Evolutionary conservation across 2,888 invertebrate genomes (phyloP).

Genomic region (Pyrrhosoma nymphula): DNA sequence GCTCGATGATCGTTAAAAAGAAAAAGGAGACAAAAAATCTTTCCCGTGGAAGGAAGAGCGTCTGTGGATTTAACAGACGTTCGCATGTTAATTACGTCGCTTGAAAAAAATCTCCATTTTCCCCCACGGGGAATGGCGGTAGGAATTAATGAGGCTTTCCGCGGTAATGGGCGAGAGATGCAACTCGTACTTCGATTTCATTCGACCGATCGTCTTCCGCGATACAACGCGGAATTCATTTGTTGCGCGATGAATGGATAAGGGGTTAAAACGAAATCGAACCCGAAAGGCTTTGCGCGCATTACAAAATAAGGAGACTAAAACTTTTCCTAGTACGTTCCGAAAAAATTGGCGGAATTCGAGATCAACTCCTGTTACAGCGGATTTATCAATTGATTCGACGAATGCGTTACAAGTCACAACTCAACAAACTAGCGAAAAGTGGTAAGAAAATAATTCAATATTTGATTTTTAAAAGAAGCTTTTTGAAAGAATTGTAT

Average conservation of each 20-base stretch:
- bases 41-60: neutral
- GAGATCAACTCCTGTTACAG: too few relatives aligned
- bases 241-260: neutral
- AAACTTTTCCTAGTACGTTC: too few relatives aligned
- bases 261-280: neutral
- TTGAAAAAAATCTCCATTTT: neutral
- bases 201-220: neutral
- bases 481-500: too few relatives aligned
- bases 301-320: too few relatives aligned
- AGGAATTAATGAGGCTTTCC: neutral
- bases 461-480: too few relatives aligned
- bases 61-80: slow-evolving; percentile 16
- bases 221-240: neutral
- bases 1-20: neutral
- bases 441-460: too few relatives aligned
- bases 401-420: too few relatives aligned
- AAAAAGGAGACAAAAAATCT: neutral
- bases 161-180: neutral
- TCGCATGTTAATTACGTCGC: slow-evolving; percentile 31
- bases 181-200: neutral
- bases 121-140: neutral
- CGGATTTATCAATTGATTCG: too few relatives aligned
- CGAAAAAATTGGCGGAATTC: too few relatives aligned
- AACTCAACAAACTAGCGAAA: too few relatives aligned
- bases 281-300: too few relatives aligned